Conservation (phyloP, 1,140 invertebrate species). For the Parapsyche elsis region DNA sequence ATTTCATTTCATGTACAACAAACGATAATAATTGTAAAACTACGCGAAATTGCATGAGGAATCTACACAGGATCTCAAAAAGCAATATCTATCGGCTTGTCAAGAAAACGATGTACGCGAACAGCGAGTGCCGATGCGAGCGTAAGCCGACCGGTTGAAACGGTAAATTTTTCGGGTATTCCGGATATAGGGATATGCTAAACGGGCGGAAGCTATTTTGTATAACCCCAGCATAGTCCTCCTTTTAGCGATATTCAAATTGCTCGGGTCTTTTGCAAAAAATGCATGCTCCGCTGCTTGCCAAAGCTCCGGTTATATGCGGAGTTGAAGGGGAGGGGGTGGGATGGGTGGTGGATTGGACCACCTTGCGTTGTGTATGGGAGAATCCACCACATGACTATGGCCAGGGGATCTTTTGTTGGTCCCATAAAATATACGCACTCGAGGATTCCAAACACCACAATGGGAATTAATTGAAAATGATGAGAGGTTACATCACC, state of each 20-base stretch:
- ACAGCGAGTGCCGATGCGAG: no score
- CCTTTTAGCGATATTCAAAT: conserved; percentile 26
- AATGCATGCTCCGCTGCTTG: conserved; percentile 18
- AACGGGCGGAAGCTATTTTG: conserved; percentile 18
- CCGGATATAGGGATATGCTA: conserved; percentile 28
- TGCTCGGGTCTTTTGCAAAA: conserved; percentile 1
- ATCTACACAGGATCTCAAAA: no score
- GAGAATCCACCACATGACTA: conserved; percentile 16
- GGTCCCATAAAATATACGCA: background rate
- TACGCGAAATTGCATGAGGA: no score
- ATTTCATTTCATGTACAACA: no score
- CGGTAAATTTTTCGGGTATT: conserved; percentile 1
- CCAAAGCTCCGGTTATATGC: conserved; percentile 1
- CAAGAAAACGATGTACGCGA: no score
- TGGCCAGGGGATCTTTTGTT: conserved; percentile 3
- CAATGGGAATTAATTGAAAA: conserved; percentile 28
- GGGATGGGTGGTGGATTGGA: background rate
- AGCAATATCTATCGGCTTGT: no score
- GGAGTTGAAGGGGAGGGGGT: background rate
- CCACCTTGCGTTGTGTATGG: conserved; percentile 5
- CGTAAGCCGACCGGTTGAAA: background rate
- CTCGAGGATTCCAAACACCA: conserved; percentile 17
- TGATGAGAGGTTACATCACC: background rate
- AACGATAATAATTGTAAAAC: no score
- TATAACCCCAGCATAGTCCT: background rate